These are phyloP conservation scores for Drosophila nikananu DNA, from an alignment of 1,140 invertebrate species.

Conservation along the genomic window DNA sequence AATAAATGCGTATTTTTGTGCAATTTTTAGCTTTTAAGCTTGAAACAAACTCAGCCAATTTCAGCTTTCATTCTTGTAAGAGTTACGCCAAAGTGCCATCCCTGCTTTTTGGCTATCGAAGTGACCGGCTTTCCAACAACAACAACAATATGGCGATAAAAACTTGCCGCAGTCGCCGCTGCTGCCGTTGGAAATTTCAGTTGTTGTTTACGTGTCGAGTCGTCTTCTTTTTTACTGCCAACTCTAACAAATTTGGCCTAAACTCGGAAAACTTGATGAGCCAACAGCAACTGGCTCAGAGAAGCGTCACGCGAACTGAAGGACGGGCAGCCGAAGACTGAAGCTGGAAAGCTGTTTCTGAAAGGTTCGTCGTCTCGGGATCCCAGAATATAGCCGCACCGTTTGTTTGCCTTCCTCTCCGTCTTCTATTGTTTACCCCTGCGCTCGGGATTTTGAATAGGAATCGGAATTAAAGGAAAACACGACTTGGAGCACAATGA, in stretches of 20 bases:
- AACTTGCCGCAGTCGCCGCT: constrained; percentile 35
- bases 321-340: constrained; percentile 5
- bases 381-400: not conserved
- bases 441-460: constrained; percentile 5
- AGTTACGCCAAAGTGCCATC: constrained; percentile 16
- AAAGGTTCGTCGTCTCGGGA: not conserved
- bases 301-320: constrained; percentile 7
- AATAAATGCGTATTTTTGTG: not conserved
- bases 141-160: constrained; percentile 40
- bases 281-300: not conserved
- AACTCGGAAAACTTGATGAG: constrained; percentile 3
- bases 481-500: constrained; percentile 46
- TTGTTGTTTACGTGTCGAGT: constrained; percentile 76
- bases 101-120: constrained; percentile 25
- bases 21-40: not conserved
- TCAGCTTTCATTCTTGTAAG: not conserved
- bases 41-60: not conserved
- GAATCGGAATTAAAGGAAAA: constrained; percentile 1
- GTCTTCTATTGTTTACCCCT: constrained; percentile 10
- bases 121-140: constrained; percentile 33
- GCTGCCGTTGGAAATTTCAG: constrained; percentile 41
- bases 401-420: constrained; percentile 14
- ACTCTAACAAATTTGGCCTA: constrained; percentile 3
- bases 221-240: constrained; percentile 26
- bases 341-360: constrained; percentile 11